Percentiles rank a stretch among this genome's conserved stretches.
Conservation (phyloP, 1,140 invertebrate species). For the Plodia interpunctella region DNA sequence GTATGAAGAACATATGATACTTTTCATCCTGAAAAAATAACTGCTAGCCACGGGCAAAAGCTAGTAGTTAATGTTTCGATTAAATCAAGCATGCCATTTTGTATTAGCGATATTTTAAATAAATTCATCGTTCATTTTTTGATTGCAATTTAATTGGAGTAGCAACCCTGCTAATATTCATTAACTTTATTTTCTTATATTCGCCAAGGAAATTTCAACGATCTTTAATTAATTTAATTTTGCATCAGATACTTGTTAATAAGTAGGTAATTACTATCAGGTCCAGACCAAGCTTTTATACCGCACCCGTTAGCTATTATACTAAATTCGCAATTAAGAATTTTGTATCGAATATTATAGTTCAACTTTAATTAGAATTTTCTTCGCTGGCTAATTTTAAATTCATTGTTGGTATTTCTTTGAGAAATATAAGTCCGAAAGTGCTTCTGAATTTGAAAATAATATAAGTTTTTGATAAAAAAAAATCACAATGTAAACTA, state of each 20-base stretch:
- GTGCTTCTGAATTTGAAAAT: too few relatives aligned
- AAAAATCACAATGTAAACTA: too few relatives aligned
- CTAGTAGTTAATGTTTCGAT: too few relatives aligned
- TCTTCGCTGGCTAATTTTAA: background rate
- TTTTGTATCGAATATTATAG: conserved; percentile 4
- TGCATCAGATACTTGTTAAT: conserved; percentile 5
- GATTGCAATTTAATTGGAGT: background rate
- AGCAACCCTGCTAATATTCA: background rate
- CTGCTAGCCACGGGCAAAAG: too few relatives aligned
- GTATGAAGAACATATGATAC: too few relatives aligned
- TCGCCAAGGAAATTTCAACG: conserved; percentile 11
- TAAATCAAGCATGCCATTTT: too few relatives aligned
- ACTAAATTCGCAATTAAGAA: conserved; percentile 7
- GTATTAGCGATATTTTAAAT: too few relatives aligned
- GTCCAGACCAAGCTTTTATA: conserved; percentile 6
- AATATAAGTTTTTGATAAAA: too few relatives aligned
- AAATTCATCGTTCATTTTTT: too few relatives aligned
- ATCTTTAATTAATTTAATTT: conserved; percentile 17
- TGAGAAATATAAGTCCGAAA: background rate
- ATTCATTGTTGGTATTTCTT: background rate
- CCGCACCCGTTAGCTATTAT: background rate
- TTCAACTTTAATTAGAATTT: conserved; percentile 5
- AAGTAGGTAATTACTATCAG: conserved; percentile 18
- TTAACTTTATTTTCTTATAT: background rate
- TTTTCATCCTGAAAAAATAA: too few relatives aligned